Evolutionary conservation across 2,888 invertebrate genomes (phyloP).

Genomic region (Sturmia bella): DNA sequence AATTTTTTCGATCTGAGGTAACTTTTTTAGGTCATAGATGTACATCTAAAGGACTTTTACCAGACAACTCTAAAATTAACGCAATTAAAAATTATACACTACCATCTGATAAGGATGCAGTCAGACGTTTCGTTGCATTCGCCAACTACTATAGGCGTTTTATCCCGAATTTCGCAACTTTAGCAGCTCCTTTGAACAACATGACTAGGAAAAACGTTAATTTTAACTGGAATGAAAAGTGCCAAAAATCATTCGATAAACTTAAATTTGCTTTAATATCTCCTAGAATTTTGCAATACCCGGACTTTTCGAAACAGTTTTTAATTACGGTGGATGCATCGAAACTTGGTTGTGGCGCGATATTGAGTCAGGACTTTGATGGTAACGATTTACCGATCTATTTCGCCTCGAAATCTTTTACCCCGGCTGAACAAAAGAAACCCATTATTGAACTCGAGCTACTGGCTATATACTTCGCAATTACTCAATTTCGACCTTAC

Average conservation of each 20-base stretch:
- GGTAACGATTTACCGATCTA: too few relatives aligned
- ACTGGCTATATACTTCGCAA: too few relatives aligned
- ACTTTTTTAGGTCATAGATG: neutral
- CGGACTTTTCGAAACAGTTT: too few relatives aligned
- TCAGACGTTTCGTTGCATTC: neutral
- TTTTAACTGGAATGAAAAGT: neutral
- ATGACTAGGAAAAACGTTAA: neutral
- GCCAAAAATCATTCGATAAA: too few relatives aligned
- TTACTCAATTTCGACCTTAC: conserved; percentile 48
- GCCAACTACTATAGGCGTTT: neutral
- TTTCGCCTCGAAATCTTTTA: conserved; percentile 16
- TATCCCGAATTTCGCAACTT: conserved; percentile 27
- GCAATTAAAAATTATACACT: neutral
- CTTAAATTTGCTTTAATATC: too few relatives aligned
- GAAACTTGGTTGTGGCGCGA: too few relatives aligned
- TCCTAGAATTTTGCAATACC: too few relatives aligned
- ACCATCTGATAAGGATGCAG: neutral
- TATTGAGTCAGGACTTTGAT: too few relatives aligned
- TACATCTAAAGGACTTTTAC: too few relatives aligned
- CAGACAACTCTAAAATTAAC: neutral
- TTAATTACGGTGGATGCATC: too few relatives aligned
- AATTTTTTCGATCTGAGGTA: neutral
- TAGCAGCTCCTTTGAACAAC: conserved; percentile 26
- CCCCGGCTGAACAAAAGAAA: too few relatives aligned
- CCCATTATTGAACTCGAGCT: too few relatives aligned